Evolutionary conservation across 2,888 invertebrate species (phyloP), one percentile per base, ranked within the genome.

Genomic region (Dicranocentrus wangi): DNA sequence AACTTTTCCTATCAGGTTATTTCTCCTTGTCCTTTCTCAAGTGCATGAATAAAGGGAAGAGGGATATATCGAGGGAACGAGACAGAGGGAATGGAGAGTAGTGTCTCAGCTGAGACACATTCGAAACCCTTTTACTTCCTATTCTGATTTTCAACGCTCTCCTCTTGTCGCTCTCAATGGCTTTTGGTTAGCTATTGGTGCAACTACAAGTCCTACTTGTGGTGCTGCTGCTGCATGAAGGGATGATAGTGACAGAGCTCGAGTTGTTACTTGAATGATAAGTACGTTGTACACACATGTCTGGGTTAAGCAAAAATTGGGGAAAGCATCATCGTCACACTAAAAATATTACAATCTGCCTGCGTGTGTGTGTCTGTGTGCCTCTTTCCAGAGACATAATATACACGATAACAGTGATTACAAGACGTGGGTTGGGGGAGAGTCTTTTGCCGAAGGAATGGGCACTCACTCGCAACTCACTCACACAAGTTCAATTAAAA

Each of bases 271-370:
- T 60, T 69, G 69, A 77, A 55, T 75, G 69, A 69, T 81, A 81
- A 81, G 69, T 63, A 69, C 66, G 68, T 63, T 43, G 68, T 81
- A 23, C 70, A 66, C 80, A 80, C 69, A 75, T 43, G 71, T 65
- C 65, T 19, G 63, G 65, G 78, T 65, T 78, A 71, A 71, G 70
- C 65, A 63, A 63, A 76, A 77, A 70, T 69, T 61, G 68, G 68
- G 69, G 76, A 77, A 61, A 69, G 47, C 73, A 65, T 25, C 25
- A n/a, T 5, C n/a, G 17, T 25, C 43, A 43, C 69, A 70, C 39
- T 10, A 70, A 60, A 58, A 58, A 58, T 66, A 66, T 51, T 65
- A 65, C 42, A 73, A 47, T 43, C 25, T 42, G 27, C 60, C 19
- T 71, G 23, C 21, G 25, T 23, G 55, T 47, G 32, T 32, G 32